phyloP scores from a whole-genome alignment of 2,888 invertebrate genomes.

The Lucinisca nassula region DNA sequence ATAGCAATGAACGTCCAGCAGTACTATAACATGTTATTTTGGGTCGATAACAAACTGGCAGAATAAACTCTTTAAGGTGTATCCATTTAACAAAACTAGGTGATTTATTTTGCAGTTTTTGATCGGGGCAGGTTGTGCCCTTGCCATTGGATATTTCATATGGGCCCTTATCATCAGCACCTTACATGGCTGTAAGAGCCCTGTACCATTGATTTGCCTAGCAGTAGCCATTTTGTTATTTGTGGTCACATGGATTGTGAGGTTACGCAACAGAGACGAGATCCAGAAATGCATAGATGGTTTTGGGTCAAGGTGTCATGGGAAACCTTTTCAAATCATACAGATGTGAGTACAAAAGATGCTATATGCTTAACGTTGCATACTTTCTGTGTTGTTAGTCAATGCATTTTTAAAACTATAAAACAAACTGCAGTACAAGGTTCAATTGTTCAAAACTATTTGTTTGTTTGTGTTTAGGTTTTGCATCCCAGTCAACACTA shows the following conservation, averaged over 20 bases:
- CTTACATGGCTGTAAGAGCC: slow-evolving; percentile 58
- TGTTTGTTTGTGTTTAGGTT: too few species aligned
- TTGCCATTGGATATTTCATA: slow-evolving; percentile 71
- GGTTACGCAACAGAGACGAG: slow-evolving; percentile 55
- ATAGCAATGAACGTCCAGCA: too few species aligned
- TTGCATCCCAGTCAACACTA: too few species aligned
- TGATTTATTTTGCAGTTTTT: slow-evolving; percentile 17
- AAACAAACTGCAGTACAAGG: too few species aligned
- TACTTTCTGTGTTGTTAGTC: too few species aligned
- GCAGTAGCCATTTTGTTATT: slow-evolving; percentile 59
- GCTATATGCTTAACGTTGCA: too few species aligned
- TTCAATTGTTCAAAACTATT: too few species aligned
- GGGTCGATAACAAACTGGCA: too few species aligned
- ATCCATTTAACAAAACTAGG: too few species aligned
- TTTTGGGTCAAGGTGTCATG: slow-evolving; percentile 22
- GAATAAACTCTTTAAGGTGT: too few species aligned
- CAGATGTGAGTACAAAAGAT: slow-evolving; percentile 65
- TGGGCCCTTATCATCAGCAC: slow-evolving; percentile 70
- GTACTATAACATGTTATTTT: too few species aligned
- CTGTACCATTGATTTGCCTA: slow-evolving; percentile 73
- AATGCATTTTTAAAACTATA: too few species aligned
- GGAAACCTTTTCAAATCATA: slow-evolving; percentile 32
- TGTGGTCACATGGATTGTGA: slow-evolving; percentile 57
- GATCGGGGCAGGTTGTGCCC: neutral
- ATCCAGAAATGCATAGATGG: slow-evolving; percentile 43